Conservation (phyloP, 2,888 invertebrate genomes). For the Yponomeuta malinellus region DNA sequence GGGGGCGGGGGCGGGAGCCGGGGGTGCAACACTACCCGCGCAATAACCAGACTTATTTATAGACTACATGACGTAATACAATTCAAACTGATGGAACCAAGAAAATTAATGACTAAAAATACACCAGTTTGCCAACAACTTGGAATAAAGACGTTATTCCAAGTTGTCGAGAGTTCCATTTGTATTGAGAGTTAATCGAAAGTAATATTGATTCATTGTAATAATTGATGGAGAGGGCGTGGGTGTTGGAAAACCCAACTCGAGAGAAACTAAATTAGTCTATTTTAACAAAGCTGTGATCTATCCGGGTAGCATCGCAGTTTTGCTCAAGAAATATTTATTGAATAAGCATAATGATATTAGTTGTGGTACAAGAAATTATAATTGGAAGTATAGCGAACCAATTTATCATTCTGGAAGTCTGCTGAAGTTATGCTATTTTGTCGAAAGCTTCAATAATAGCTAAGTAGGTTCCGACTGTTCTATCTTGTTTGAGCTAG, state of each 20-base stretch:
- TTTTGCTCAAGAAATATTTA: not conserved
- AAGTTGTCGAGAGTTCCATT: not conserved
- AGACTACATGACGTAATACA: slow-evolving; percentile 62
- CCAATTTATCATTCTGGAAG: not conserved
- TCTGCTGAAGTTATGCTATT: too few relatives aligned
- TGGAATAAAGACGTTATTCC: not conserved
- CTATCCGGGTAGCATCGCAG: not conserved
- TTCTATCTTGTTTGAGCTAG: not conserved
- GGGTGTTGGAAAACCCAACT: not conserved
- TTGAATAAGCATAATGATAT: not conserved
- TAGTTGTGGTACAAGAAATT: not conserved
- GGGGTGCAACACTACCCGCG: slow-evolving; percentile 37
- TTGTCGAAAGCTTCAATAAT: not conserved
- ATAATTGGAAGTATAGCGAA: too few relatives aligned
- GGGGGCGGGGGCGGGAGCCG: slow-evolving; percentile 42
- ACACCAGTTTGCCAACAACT: slow-evolving; percentile 23
- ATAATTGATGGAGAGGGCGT: not conserved
- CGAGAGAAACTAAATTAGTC: not conserved
- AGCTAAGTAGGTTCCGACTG: not conserved
- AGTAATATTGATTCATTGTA: not conserved
- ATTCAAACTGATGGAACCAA: slow-evolving; percentile 39
- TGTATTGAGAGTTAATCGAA: not conserved
- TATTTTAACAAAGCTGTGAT: not conserved
- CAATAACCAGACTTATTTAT: slow-evolving; percentile 63
- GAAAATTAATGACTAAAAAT: slow-evolving; percentile 38